phyloP scores from a whole-genome alignment of 2,888 invertebrate species.

The Leistus spinibarbis region DNA sequence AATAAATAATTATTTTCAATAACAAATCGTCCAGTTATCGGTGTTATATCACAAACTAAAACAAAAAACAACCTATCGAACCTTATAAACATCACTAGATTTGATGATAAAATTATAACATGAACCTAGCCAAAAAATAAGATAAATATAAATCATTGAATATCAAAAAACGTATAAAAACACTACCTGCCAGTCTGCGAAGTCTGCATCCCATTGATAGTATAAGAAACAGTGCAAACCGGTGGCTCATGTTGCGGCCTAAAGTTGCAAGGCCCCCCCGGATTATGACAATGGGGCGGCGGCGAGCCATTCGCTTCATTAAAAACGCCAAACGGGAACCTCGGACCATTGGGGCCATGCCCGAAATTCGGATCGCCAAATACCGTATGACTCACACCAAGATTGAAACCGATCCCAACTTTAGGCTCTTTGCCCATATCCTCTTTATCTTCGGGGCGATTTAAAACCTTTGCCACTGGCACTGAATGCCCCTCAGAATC shows the following conservation, averaged over 20 bases:
- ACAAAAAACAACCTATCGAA: no score
- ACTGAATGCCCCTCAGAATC: constrained; percentile 18
- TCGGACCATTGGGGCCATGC: constrained; percentile 30
- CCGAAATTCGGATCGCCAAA: constrained; percentile 33
- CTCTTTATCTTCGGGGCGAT: not conserved
- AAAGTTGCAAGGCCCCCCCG: constrained; percentile 27
- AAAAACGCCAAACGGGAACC: constrained; percentile 14
- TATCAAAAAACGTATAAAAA: not conserved
- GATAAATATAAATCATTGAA: no score
- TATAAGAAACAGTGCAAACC: constrained; percentile 7
- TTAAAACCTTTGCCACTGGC: constrained; percentile 23
- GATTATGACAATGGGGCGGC: constrained; percentile 28
- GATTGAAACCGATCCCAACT: not conserved
- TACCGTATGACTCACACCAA: constrained; percentile 16
- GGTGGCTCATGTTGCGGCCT: constrained; percentile 28
- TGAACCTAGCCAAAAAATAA: no score
- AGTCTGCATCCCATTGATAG: constrained; percentile 7
- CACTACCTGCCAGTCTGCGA: not conserved
- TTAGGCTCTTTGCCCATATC: not conserved
- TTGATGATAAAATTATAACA: no score
- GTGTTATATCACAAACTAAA: no score
- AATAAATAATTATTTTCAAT: no score
- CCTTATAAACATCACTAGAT: no score
- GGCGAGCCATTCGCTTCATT: not conserved
- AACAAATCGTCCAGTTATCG: no score